Evolutionary conservation across 2,888 invertebrate genomes (phyloP).

Genomic region (Ellobium chinense): DNA sequence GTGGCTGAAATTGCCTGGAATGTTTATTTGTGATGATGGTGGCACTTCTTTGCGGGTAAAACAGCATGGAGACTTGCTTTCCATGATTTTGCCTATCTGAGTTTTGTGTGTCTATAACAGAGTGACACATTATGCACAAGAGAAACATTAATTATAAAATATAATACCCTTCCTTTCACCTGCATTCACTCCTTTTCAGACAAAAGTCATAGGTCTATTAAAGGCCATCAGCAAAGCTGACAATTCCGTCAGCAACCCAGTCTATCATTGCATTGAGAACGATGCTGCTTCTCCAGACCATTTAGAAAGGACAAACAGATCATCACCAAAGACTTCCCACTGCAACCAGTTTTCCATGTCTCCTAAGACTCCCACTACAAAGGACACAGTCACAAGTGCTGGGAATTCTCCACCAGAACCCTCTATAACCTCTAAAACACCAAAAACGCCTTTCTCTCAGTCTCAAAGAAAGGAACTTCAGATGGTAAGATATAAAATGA

Average conservation of each 20-base stretch:
- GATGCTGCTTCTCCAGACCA: not conserved
- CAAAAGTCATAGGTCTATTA: not conserved
- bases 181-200: slow-evolving; percentile 4
- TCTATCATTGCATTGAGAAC: not conserved
- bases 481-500: not conserved
- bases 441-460: slow-evolving; percentile 24
- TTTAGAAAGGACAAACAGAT: not conserved
- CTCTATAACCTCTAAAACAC: not conserved
- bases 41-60: too few relatives aligned
- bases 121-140: too few relatives aligned
- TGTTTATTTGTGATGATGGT: too few relatives aligned
- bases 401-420: not conserved
- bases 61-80: too few relatives aligned
- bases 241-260: too few relatives aligned
- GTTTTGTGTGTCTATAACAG: too few relatives aligned
- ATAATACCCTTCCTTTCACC: too few relatives aligned
- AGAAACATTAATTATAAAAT: too few relatives aligned
- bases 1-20: too few relatives aligned
- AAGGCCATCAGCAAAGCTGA: not conserved
- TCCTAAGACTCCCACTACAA: slow-evolving; percentile 18
- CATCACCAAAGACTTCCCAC: not conserved
- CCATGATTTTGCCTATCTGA: too few relatives aligned
- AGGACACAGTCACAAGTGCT: not conserved
- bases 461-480: not conserved
- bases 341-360: not conserved